Evolutionary conservation across 2,113 vertebrate genomes (phyloP).

Genomic region (Trichechus manatus): DNA sequence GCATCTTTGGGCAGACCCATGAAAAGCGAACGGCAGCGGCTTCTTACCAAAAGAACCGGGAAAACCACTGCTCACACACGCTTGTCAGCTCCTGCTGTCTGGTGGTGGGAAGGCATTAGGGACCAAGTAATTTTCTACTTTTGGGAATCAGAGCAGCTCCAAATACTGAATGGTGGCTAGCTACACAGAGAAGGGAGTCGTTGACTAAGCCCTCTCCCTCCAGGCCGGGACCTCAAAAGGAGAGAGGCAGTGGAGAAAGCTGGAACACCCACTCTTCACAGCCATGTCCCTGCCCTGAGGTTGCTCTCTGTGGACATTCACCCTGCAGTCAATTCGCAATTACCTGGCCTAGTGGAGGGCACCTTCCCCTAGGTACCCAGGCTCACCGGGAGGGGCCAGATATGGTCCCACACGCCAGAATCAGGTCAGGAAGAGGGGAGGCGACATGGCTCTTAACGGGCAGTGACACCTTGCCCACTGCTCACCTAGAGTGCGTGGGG

Average conservation of each 20-base stretch:
- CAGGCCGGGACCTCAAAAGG: not conserved
- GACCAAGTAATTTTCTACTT: conserved; percentile 20
- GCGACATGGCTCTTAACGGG: not conserved
- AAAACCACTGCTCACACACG: fast-evolving
- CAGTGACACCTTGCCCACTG: not conserved
- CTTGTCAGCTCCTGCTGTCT: not conserved
- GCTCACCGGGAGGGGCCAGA: not conserved
- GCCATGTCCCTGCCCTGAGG: not conserved
- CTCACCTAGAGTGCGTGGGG: no score
- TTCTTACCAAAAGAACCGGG: not conserved
- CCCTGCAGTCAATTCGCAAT: not conserved
- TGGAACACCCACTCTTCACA: not conserved
- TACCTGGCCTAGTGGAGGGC: not conserved
- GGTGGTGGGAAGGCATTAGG: not conserved
- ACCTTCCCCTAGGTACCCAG: not conserved
- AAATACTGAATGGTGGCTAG: not conserved
- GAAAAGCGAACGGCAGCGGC: not conserved
- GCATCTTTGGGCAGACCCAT: not conserved
- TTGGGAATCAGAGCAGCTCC: not conserved
- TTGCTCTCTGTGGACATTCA: not conserved
- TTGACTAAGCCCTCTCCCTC: not conserved
- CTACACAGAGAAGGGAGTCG: not conserved
- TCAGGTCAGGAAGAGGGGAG: not conserved
- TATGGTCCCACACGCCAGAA: not conserved
- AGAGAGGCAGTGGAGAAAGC: not conserved